These are phyloP conservation scores for Drosophila paramelanica DNA, from an alignment of 2,888 invertebrate species.

Conservation along the genomic window DNA sequence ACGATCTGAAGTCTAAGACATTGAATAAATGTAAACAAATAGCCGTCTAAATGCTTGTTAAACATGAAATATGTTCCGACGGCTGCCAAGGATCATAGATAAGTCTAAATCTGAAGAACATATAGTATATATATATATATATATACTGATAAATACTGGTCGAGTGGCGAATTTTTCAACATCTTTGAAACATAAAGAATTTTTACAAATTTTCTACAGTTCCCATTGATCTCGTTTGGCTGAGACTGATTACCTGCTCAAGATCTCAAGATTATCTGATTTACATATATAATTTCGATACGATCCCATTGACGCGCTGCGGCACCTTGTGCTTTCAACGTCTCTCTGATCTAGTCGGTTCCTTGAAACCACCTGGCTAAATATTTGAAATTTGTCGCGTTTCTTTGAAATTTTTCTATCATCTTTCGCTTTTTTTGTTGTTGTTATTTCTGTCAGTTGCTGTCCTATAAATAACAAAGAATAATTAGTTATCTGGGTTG, in stretches of 20 bases:
- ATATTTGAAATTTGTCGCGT: constrained; percentile 12
- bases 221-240: neutral
- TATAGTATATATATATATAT: too few species aligned
- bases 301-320: neutral
- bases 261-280: neutral
- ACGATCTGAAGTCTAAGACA: constrained; percentile 3
- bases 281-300: neutral
- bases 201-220: neutral
- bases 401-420: constrained; percentile 18
- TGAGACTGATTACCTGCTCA: neutral
- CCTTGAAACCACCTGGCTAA: constrained; percentile 48
- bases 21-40: constrained; percentile 16
- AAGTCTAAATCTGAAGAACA: neutral
- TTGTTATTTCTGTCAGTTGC: constrained; percentile 20
- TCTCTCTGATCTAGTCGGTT: neutral
- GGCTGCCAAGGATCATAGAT: constrained; percentile 41
- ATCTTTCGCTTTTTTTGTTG: neutral
- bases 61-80: constrained; percentile 37
- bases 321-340: neutral
- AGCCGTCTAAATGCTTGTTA: constrained; percentile 56
- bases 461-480: constrained; percentile 19
- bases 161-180: neutral
- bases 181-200: neutral
- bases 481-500: constrained; percentile 20
- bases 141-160: neutral